These are phyloP conservation scores for Phallusia fumigata DNA, from an alignment of 23 tunicate genomes.

Conservation along the genomic window DNA sequence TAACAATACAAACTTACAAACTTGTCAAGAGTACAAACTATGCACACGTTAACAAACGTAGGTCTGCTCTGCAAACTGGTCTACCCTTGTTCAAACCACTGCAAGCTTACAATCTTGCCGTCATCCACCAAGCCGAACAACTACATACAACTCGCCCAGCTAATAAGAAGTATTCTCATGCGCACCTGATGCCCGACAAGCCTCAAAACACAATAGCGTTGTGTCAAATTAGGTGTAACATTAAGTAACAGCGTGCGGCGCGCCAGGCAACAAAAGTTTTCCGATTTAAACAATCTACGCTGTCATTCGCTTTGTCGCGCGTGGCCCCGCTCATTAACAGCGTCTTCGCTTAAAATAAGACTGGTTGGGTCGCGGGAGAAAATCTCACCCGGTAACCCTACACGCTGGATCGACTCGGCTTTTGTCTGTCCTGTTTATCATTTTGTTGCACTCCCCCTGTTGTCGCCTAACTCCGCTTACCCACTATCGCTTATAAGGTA, in stretches of 20 bases:
- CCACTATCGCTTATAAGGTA: neutral
- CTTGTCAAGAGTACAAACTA: too few species aligned
- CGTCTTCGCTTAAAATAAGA: neutral
- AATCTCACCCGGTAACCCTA: conserved; percentile 1
- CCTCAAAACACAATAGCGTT: conserved; percentile 3
- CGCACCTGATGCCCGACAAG: too few species aligned
- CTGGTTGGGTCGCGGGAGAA: neutral
- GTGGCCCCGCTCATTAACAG: neutral
- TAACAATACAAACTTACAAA: too few species aligned
- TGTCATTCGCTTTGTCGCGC: conserved; percentile 11
- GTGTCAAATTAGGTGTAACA: conserved; percentile 17
- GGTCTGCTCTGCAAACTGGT: too few species aligned
- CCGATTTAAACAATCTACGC: conserved; percentile 7
- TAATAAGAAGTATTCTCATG: too few species aligned
- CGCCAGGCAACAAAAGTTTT: neutral
- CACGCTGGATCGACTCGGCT: neutral
- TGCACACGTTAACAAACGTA: too few species aligned
- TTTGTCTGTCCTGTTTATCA: neutral
- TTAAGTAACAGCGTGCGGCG: neutral
- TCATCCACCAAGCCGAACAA: too few species aligned
- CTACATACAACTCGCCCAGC: too few species aligned
- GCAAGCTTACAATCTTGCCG: too few species aligned
- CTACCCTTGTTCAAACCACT: too few species aligned
- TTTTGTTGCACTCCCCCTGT: neutral
- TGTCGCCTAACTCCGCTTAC: neutral